A percentile compares a stretch with the other conserved stretches of the same genome.
Evolutionary conservation across 2,113 vertebrate species (phyloP).

Genomic region (Rhineura floridana): DNA sequence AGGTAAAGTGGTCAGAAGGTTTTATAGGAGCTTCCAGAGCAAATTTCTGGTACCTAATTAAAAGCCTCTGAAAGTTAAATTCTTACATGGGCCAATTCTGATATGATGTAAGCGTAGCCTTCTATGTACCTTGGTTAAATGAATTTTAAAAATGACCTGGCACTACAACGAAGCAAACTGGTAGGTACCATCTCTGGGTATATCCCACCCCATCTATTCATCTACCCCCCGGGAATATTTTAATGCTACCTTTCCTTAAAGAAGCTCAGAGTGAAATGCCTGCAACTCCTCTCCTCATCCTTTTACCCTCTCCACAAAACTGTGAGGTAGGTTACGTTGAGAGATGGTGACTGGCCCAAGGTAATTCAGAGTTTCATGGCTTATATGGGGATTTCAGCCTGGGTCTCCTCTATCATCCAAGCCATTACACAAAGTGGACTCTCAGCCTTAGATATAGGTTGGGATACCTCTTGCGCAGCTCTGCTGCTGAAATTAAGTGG

Average conservation of each 20-base stretch:
- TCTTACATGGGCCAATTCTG: too few relatives aligned
- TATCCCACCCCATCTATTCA: not conserved
- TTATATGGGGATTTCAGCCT: too few relatives aligned
- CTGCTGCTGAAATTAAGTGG: too few relatives aligned
- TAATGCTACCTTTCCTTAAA: not conserved
- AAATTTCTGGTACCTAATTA: too few relatives aligned
- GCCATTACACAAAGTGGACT: not conserved
- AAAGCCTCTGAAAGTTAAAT: too few relatives aligned
- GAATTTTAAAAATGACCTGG: not conserved
- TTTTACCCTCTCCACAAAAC: too few relatives aligned
- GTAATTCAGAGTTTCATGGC: too few relatives aligned
- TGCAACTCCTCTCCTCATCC: not conserved
- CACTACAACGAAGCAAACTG: not conserved
- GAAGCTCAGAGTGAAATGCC: not conserved
- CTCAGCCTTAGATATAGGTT: not conserved
- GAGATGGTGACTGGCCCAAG: too few relatives aligned
- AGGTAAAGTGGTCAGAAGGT: too few relatives aligned
- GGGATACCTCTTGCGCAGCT: not conserved
- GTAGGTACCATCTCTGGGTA: not conserved
- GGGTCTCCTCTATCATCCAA: not conserved
- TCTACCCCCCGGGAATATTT: not conserved
- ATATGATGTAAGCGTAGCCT: not conserved
- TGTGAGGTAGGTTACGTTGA: too few relatives aligned
- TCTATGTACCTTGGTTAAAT: not conserved
- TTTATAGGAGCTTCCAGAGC: too few relatives aligned